Evolutionary conservation across 2,113 vertebrate genomes (phyloP), one percentile per base, ranked within the genome.

Genomic region (Larimichthys polyactis): DNA sequence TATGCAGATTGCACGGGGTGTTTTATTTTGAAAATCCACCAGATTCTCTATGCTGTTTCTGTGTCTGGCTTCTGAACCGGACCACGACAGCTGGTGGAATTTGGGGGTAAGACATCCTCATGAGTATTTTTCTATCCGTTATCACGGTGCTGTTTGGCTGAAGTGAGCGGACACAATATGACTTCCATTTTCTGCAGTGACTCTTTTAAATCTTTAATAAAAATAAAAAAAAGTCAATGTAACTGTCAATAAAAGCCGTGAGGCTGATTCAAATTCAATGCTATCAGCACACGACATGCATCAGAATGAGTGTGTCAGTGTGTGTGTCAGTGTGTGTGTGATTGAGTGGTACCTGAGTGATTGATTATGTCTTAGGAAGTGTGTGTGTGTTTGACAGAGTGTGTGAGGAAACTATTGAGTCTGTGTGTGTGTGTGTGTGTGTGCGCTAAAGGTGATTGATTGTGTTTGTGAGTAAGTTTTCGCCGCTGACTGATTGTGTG

Each of bases 291-390:
- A 48, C 6, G 9, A 43, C 78, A 20, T 15, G 46, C 67, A 66
- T 65, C 62, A 40, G 19, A 57, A 57, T 69, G 71, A 58, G 52
- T 1, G 72, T 14, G n/a, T 27, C 27, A 32, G 29, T 32, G 29
- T 32, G 29, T 32, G 29, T 3, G 27, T 27, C 27, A 27, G 15
- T 58, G 58, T 43, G 60, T 58, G 68, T 16, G 8, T 75, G 79
- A 75, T 12, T 63, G 27, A 87, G 67, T 15, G 62, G 46, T 57
- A 71, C 55, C 66, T 83, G 60, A 55, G 67, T 79, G 77, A 87
- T 65, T 77, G 81, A 80, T 76, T 73, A 51, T 54, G 72, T 81
- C 73, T 80, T 5, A 67, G 65, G 52, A 62, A 59, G 60, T 55
- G 40, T 65, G 66, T 71, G 67, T 46, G 44, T 46, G 44, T 70